Conservation (phyloP, 2,113 vertebrate species). For the Lanius ludovicianus region DNA sequence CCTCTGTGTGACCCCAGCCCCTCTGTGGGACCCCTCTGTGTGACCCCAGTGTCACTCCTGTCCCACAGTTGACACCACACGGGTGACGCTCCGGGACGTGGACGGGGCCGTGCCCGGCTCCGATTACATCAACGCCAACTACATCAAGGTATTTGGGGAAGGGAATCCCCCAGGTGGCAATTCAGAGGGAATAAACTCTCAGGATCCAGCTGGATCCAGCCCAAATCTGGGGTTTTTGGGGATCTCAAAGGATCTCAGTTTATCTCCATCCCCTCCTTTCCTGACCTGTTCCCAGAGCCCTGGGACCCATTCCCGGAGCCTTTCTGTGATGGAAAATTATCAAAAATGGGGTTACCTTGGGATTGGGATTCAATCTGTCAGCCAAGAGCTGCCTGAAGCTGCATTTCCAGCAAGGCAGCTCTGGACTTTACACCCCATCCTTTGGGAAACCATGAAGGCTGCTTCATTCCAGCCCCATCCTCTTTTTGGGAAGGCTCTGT, state of each 20-base stretch:
- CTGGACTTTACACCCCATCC: background rate
- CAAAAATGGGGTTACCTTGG: background rate
- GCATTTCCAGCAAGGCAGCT: background rate
- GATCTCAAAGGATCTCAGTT: background rate
- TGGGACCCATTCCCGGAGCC: background rate
- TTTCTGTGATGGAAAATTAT: background rate
- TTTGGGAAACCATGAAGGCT: background rate
- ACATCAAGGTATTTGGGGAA: conserved; percentile 78
- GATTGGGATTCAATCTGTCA: background rate
- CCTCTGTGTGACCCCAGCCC: background rate
- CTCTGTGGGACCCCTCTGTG: no score
- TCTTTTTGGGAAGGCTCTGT: background rate
- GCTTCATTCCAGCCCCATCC: background rate
- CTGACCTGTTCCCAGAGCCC: background rate
- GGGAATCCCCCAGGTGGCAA: background rate
- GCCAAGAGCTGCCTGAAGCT: background rate
- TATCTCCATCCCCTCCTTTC: background rate
- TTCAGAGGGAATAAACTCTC: background rate
- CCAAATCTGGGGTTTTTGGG: background rate
- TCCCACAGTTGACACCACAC: conserved; percentile 80
- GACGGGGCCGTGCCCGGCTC: conserved; percentile 77
- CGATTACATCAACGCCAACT: conserved; percentile 89
- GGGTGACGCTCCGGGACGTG: conserved; percentile 75
- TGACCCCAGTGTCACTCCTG: background rate
- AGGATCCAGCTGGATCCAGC: background rate